Percentiles rank a stretch among this genome's conserved stretches.
Evolutionary conservation across 2,113 vertebrate genomes (phyloP).

Genomic region (Columbina picui): DNA sequence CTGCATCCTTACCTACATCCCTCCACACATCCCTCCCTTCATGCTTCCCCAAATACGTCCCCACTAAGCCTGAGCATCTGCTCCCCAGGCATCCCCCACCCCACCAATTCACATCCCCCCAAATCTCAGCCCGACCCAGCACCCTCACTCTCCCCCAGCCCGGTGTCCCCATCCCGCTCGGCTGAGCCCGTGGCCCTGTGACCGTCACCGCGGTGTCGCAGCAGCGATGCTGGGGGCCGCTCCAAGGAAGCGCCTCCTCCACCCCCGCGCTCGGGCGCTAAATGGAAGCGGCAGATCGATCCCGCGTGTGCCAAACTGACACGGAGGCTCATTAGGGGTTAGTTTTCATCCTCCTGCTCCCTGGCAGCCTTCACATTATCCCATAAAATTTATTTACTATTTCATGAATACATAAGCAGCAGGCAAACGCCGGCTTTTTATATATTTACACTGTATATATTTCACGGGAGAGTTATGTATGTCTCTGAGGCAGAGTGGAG

Average conservation of each 20-base stretch:
- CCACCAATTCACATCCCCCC: fast-evolving
- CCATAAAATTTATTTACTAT: slow-evolving; percentile 90
- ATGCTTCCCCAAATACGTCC: not conserved
- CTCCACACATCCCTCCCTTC: too few species aligned
- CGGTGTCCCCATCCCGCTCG: fast-evolving
- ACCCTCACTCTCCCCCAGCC: fast-evolving
- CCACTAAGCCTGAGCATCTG: not conserved
- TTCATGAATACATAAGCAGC: slow-evolving; percentile 88
- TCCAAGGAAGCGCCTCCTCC: not conserved
- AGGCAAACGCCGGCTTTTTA: slow-evolving; percentile 84
- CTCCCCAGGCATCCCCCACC: fast-evolving
- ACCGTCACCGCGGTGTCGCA: not conserved
- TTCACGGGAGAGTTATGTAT: slow-evolving; percentile 84
- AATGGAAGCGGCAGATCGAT: slow-evolving; percentile 76
- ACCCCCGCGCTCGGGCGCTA: not conserved
- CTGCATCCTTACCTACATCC: not conserved
- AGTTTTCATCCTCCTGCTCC: slow-evolving; percentile 82
- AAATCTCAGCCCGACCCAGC: fast-evolving
- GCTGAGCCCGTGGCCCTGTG: not conserved
- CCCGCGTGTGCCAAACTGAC: slow-evolving; percentile 73
- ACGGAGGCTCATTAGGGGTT: slow-evolving; percentile 79
- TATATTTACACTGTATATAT: slow-evolving; percentile 88
- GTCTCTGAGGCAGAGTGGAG: slow-evolving; percentile 79
- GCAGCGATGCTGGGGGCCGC: not conserved
- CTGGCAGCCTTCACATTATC: slow-evolving; percentile 87